A percentile compares a stretch with the other conserved stretches of the same genome.
Evolutionary conservation across 2,888 invertebrate genomes (phyloP).

Genomic region (Drosophila neotestacea): DNA sequence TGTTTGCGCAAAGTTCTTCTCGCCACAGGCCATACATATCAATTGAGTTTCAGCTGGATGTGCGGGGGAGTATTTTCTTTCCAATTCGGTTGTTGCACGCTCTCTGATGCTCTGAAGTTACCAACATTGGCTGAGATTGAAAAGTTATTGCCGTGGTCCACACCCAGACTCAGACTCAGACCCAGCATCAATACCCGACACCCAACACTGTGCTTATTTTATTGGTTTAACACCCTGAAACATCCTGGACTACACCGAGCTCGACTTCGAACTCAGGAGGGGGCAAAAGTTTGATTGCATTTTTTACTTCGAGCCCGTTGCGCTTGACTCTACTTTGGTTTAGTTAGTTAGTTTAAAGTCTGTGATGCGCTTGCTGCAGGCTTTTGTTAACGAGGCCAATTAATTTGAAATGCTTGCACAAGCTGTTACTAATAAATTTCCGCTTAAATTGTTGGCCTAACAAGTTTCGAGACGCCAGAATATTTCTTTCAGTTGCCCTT

Average conservation of each 20-base stretch:
- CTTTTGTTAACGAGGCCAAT: conserved; percentile 76
- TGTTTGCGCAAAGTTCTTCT: conserved; percentile 64
- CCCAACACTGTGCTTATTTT: conserved; percentile 56
- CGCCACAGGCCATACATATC: conserved; percentile 70
- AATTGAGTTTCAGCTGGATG: conserved; percentile 50
- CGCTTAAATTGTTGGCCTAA: conserved; percentile 73
- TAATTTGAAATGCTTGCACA: conserved; percentile 62
- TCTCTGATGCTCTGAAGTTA: conserved; percentile 54
- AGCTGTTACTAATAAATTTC: conserved; percentile 79
- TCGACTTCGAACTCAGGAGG: not conserved
- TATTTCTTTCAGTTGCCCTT: conserved; percentile 39
- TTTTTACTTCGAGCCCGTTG: conserved; percentile 50
- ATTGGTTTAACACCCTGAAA: conserved; percentile 73
- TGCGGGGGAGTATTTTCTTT: conserved; percentile 16
- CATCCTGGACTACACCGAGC: conserved; percentile 12
- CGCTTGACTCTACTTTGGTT: conserved; percentile 56
- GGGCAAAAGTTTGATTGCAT: conserved; percentile 76
- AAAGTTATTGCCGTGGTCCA: conserved; percentile 64
- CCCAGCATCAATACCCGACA: not conserved
- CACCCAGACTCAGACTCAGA: not conserved
- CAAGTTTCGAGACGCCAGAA: conserved; percentile 37
- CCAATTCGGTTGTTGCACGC: conserved; percentile 42
- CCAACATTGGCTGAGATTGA: conserved; percentile 72
- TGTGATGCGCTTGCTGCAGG: conserved; percentile 52
- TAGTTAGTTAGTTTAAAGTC: conserved; percentile 62